Conservation (phyloP, 2,888 invertebrate genomes). For the Macrophya annulata region DNA sequence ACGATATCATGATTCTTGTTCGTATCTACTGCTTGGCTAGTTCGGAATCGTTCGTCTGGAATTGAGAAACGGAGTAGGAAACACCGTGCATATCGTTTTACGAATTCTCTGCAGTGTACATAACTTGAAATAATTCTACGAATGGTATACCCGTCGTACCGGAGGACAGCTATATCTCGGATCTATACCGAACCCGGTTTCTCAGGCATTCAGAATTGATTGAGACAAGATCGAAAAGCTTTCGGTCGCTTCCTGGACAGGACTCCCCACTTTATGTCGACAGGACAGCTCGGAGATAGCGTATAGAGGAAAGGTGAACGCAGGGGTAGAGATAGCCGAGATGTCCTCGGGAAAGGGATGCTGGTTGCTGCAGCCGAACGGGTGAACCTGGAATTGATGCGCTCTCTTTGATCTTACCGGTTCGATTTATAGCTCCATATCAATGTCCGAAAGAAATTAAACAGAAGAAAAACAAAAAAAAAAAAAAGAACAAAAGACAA, state of each 20-base stretch:
- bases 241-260: constrained; percentile 70
- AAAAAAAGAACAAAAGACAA: background rate
- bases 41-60: constrained; percentile 20
- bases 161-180: constrained; percentile 38
- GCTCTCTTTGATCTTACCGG: constrained; percentile 70
- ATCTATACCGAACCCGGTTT: constrained; percentile 56
- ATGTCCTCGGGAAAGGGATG: constrained; percentile 70
- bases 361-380: constrained; percentile 62
- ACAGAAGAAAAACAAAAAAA: background rate
- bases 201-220: constrained; percentile 67
- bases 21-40: background rate
- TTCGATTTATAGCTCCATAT: constrained; percentile 46
- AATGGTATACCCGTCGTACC: background rate
- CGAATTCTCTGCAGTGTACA: constrained; percentile 12
- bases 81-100: constrained; percentile 30
- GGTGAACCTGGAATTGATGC: constrained; percentile 68
- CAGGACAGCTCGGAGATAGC: constrained; percentile 69
- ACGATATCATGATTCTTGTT: constrained; percentile 33
- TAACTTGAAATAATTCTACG: constrained; percentile 52
- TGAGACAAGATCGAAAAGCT: constrained; percentile 67
- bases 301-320: constrained; percentile 39
- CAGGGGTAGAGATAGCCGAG: constrained; percentile 60
- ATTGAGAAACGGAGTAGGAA: constrained; percentile 40
- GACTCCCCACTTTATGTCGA: constrained; percentile 71
- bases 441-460: constrained; percentile 3